Evolutionary conservation across 1,140 invertebrate species (phyloP).

Genomic region (Eupristina koningsbergeri): DNA sequence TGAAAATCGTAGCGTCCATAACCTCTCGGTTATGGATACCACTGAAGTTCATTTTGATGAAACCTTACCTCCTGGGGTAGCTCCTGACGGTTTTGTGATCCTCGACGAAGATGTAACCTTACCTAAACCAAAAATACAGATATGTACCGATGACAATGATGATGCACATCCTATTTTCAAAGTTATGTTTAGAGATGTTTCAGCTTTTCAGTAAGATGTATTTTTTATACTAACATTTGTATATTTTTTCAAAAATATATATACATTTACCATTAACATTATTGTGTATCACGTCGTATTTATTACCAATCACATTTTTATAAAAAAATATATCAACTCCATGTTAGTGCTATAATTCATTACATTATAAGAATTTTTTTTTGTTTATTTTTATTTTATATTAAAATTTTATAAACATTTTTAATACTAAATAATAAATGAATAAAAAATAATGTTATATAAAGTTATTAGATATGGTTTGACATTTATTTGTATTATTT

Average conservation of each 20-base stretch:
- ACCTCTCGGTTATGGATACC: constrained; percentile 20
- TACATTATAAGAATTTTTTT: not conserved
- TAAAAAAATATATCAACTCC: not conserved
- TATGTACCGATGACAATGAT: not conserved
- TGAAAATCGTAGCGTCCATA: not conserved
- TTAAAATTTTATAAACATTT: not conserved
- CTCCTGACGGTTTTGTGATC: constrained; percentile 58
- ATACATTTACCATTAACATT: not conserved
- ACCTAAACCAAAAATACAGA: not conserved
- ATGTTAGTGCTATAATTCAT: not conserved
- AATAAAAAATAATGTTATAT: not conserved
- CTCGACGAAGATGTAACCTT: constrained; percentile 56
- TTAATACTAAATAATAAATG: not conserved
- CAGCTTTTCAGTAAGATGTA: constrained; percentile 56
- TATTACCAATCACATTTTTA: not conserved
- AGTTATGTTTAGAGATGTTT: constrained; percentile 64
- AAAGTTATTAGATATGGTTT: not conserved
- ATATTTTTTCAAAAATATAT: not conserved
- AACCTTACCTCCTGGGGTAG: constrained; percentile 57
- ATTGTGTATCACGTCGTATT: not conserved
- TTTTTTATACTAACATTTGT: not conserved
- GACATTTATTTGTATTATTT: not conserved
- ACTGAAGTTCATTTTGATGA: constrained; percentile 51
- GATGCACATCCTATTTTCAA: constrained; percentile 55
- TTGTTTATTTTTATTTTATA: not conserved